phyloP scores from a whole-genome alignment of 92 coral and sea anemone species.

The Phymanthus crucifer region DNA sequence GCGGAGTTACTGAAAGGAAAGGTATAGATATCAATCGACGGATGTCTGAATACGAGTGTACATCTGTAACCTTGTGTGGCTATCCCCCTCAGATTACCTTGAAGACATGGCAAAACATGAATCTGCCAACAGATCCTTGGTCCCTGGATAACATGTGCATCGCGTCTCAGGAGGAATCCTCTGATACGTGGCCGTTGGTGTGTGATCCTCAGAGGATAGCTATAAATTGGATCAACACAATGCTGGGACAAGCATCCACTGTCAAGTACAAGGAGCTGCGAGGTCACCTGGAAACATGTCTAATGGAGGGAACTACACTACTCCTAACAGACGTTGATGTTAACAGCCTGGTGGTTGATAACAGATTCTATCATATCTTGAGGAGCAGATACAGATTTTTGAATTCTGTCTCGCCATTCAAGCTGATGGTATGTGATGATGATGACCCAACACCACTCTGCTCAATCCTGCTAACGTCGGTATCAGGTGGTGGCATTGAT shows the following conservation, averaged over 20 bases:
- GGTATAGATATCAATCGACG: constrained; percentile 27
- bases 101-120: constrained; percentile 79
- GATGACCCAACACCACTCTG: no score
- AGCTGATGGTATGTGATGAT: constrained; percentile 70
- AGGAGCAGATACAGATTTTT: constrained; percentile 80
- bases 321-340: constrained; percentile 94
- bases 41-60: neutral
- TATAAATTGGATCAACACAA: constrained; percentile 76
- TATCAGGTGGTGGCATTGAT: no score
- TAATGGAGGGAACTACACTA: constrained; percentile 92
- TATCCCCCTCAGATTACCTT: constrained; percentile 58
- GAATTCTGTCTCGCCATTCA: constrained; percentile 81
- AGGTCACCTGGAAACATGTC: constrained; percentile 93
- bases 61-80: neutral
- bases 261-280: constrained; percentile 99
- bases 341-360: constrained; percentile 67
- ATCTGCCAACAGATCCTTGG: constrained; percentile 78
- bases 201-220: constrained; percentile 94
- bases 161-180: constrained; percentile 80
- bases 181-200: constrained; percentile 88
- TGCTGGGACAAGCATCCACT: constrained; percentile 77
- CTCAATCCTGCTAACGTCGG: no score
- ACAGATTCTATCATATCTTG: constrained; percentile 76
- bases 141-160: constrained; percentile 90
- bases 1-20: constrained; percentile 95